Evolutionary conservation across 2,888 invertebrate species (phyloP), one percentile per base, ranked within the genome.

Genomic region (Drosophila hawaiiensis): DNA sequence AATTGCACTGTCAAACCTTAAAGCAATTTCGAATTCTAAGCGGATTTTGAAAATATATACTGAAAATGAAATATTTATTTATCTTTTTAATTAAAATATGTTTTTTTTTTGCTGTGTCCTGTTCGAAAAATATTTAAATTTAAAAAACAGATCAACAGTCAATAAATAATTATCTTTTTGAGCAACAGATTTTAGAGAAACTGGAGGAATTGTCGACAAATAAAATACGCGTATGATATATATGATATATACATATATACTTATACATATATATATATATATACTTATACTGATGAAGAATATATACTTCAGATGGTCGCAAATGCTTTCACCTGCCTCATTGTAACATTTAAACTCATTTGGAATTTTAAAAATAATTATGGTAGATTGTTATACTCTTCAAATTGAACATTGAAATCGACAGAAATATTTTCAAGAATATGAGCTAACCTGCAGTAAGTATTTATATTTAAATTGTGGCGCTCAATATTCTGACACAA

Each of bases 401-500:
- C 0, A 16, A 25, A 1, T 0, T 16, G 0, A 47, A 47, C 0
- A 25, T 47, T 47, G 0, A 16, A 16, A 22, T 22, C 0, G 10
- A 2, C 5, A 41, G 0, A n/a, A 35, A 14, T 14, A 12, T 33
- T 4, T 33, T 33, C 33, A 33, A 31, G 3, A 9, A 31, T 0
- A 4, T 12, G 4, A n/a, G 5, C 7, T 53, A 31, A 3, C 10
- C 31, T 10, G 31, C 31, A 31, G 31, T 31, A 35, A 39, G 9
- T 10, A 22, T 6, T 2, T 7, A 3, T 3, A 50, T 35, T 37
- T 50, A 16, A 61, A 55, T 35, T 19, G 0, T 3, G 3, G 50
- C 77, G 75, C 62, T 31, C 59, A 29, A 9, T 7, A 14, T 9
- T 9, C 2, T 0, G 16, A 22, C 10, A 29, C 39, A 58, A 31